These are phyloP conservation scores for Celastrina argiolus DNA, from an alignment of 2,888 invertebrate genomes.

Conservation along the genomic window DNA sequence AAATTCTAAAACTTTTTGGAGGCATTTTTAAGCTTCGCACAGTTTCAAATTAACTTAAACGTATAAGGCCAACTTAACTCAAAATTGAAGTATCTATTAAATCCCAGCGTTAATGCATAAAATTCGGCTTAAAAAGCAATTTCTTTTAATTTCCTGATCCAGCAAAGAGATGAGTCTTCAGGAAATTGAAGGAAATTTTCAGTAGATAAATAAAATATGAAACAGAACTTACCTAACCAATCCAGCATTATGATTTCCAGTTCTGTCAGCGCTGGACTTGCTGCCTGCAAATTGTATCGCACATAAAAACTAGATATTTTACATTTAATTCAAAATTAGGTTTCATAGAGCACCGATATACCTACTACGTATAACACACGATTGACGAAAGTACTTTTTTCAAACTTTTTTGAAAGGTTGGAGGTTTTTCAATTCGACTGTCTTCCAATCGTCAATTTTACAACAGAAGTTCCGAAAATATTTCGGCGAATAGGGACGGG, in stretches of 20 bases:
- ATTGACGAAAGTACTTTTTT: too few relatives aligned
- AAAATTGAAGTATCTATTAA: neutral
- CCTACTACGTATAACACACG: too few relatives aligned
- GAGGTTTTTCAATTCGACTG: too few relatives aligned
- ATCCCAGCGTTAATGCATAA: neutral
- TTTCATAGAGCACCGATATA: too few relatives aligned
- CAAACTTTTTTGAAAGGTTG: too few relatives aligned
- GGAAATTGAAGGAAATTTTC: neutral
- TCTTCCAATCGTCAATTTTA: too few relatives aligned
- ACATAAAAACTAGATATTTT: neutral
- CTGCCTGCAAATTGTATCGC: slow-evolving; percentile 82
- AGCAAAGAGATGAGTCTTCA: neutral
- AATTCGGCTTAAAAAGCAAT: slow-evolving; percentile 1
- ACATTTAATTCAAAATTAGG: too few relatives aligned
- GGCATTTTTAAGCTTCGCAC: too few relatives aligned
- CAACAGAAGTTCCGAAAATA: too few relatives aligned
- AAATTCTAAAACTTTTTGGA: too few relatives aligned
- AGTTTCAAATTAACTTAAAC: too few relatives aligned
- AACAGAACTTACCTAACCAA: slow-evolving; percentile 87
- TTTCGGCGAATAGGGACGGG: too few relatives aligned
- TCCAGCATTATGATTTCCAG: slow-evolving; percentile 96
- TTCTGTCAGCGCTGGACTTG: slow-evolving; percentile 98
- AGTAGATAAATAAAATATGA: neutral
- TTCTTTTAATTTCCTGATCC: neutral
- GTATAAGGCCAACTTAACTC: neutral